Conservation (phyloP, 1,140 invertebrate genomes). For the Tetragnatha versicolor region DNA sequence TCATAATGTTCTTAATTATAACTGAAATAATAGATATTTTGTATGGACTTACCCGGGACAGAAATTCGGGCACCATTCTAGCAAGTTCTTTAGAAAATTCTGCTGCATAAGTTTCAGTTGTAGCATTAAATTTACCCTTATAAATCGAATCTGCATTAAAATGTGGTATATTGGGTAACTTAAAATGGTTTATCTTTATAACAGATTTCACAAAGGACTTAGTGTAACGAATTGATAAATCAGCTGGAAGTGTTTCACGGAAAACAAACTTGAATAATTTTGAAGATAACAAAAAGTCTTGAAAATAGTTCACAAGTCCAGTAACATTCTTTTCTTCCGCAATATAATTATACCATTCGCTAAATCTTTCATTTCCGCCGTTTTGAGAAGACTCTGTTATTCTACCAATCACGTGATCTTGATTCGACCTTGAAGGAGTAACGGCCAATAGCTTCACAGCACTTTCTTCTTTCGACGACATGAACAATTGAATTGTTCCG, state of each 20-base stretch:
- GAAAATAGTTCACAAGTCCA: background rate
- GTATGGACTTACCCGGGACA: background rate
- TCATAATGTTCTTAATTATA: background rate
- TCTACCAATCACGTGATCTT: too few relatives aligned
- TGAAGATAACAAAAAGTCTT: background rate
- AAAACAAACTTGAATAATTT: slow-evolving; percentile 16
- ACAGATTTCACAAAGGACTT: background rate
- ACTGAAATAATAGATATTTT: background rate
- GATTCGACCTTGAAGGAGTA: too few relatives aligned
- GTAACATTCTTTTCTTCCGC: too few relatives aligned
- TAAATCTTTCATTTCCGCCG: too few relatives aligned
- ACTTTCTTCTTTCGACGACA: too few relatives aligned
- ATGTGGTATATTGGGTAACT: background rate
- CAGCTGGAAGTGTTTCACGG: background rate
- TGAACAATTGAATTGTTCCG: too few relatives aligned
- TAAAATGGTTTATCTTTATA: background rate
- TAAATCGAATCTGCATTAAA: background rate
- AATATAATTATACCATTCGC: too few relatives aligned
- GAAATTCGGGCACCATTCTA: background rate
- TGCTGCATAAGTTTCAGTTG: background rate
- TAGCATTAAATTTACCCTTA: background rate
- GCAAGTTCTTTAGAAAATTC: background rate
- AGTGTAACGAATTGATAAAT: background rate
- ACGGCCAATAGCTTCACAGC: too few relatives aligned
- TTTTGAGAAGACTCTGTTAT: too few relatives aligned